These are phyloP conservation scores for Dascyllus trimaculatus DNA, from an alignment of 2,113 vertebrate genomes.

Conservation along the genomic window DNA sequence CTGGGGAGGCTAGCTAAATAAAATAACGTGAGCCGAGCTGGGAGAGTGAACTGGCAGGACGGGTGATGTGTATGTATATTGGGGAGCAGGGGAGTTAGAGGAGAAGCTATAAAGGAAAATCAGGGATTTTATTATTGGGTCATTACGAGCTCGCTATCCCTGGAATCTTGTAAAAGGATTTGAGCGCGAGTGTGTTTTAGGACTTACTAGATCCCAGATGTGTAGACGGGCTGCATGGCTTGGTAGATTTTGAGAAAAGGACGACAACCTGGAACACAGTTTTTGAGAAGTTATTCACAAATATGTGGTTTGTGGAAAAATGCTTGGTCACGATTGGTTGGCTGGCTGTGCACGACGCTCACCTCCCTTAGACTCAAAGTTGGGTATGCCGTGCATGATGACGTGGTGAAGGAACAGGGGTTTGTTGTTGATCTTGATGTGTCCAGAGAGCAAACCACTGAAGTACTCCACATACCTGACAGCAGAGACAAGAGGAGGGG, in stretches of 20 bases:
- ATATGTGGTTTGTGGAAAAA: neutral
- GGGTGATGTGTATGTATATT: conserved; percentile 45
- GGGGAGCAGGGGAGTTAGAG: conserved; percentile 29
- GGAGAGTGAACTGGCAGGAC: conserved; percentile 48
- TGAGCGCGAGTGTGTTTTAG: conserved; percentile 48
- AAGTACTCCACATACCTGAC: conserved; percentile 97
- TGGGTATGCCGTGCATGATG: conserved; percentile 98
- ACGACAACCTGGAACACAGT: conserved; percentile 89
- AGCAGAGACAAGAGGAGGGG: conserved; percentile 5
- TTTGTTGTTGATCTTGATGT: conserved; percentile 99
- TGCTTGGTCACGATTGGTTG: too few species aligned
- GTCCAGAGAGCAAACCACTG: conserved; percentile 94
- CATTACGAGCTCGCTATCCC: conserved; percentile 60
- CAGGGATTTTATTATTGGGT: conserved; percentile 62
- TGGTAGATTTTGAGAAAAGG: conserved; percentile 99
- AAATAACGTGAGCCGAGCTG: conserved; percentile 53
- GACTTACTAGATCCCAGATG: conserved; percentile 98
- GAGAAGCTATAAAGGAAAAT: conserved; percentile 67
- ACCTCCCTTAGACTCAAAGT: conserved; percentile 98
- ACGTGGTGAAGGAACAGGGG: conserved; percentile 97
- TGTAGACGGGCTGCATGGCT: conserved; percentile 99
- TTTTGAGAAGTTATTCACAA: conserved; percentile 18
- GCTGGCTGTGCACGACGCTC: neutral
- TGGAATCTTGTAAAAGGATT: conserved; percentile 70
- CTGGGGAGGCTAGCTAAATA: conserved; percentile 69